A percentile compares a stretch with the other conserved stretches of the same genome.
phyloP scores from a whole-genome alignment of 64 coral and sea anemone genomes.

The Stichodactyla helianthus region DNA sequence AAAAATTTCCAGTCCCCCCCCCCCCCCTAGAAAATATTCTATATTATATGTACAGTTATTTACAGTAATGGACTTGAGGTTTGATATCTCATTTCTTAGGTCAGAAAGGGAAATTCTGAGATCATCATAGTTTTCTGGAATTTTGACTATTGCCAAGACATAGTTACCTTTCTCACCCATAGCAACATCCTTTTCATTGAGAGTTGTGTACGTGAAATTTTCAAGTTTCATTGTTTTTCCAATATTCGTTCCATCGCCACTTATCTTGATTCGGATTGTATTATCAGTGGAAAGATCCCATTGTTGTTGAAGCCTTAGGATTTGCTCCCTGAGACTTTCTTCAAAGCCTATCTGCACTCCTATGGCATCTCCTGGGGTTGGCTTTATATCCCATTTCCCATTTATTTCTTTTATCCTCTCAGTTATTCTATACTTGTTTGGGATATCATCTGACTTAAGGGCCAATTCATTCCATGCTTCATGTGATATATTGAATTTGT shows the following conservation, averaged over 20 bases:
- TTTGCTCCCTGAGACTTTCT: slow-evolving; percentile 45
- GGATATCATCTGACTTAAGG: slow-evolving; percentile 46
- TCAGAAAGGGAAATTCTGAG: slow-evolving; percentile 37
- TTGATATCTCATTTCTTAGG: slow-evolving; percentile 39
- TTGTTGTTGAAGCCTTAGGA: slow-evolving; percentile 31
- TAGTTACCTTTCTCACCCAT: slow-evolving; percentile 59
- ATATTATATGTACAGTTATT: slow-evolving; percentile 9
- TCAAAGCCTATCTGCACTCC: slow-evolving; percentile 37
- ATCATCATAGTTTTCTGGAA: slow-evolving; percentile 44
- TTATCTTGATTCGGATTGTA: slow-evolving; percentile 31
- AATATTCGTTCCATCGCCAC: slow-evolving; percentile 55
- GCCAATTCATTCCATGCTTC: slow-evolving; percentile 60
- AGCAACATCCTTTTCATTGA: slow-evolving; percentile 49
- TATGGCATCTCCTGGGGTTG: slow-evolving; percentile 54
- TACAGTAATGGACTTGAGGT: slow-evolving; percentile 23
- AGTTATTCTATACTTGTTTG: slow-evolving; percentile 31
- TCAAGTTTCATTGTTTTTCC: slow-evolving; percentile 51
- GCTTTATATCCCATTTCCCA: slow-evolving; percentile 40
- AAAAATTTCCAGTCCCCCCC: slow-evolving; percentile 40
- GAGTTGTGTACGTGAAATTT: slow-evolving; percentile 42
- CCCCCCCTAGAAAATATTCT: slow-evolving; percentile 31
- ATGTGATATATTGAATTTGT: slow-evolving; percentile 61
- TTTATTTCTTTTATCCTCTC: slow-evolving; percentile 20
- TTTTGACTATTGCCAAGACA: slow-evolving; percentile 50
- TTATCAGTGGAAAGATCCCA: slow-evolving; percentile 3